phyloP scores from a whole-genome alignment of 2,113 vertebrate species.

The Neogobius melanostomus region DNA sequence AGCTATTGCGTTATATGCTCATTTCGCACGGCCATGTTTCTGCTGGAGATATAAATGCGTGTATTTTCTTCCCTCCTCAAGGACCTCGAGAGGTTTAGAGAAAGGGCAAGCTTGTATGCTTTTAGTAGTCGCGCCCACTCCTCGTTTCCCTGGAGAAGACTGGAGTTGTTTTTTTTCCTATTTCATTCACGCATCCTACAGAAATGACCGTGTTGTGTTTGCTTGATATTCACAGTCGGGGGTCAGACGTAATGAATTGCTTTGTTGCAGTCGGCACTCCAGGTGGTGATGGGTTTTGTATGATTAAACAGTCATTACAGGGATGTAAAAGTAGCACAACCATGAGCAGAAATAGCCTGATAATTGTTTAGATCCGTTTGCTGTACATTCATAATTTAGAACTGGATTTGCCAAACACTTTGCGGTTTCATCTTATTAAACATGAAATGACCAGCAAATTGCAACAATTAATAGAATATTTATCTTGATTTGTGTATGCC shows the following conservation, averaged over 20 bases:
- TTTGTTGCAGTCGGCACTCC: not conserved
- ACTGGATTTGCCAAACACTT: too few species aligned
- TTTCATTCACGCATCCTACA: slow-evolving; percentile 1
- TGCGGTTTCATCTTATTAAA: too few species aligned
- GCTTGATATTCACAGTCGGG: not conserved
- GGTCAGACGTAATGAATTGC: not conserved
- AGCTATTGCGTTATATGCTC: slow-evolving; percentile 50
- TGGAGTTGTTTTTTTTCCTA: slow-evolving; percentile 20
- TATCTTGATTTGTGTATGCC: too few species aligned
- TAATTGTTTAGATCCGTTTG: too few species aligned
- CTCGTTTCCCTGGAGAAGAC: slow-evolving; percentile 14
- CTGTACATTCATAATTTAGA: too few species aligned
- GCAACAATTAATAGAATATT: too few species aligned
- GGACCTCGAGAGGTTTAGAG: slow-evolving; percentile 25
- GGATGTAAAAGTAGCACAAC: not conserved
- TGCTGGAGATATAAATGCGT: slow-evolving; percentile 18
- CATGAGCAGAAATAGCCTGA: too few species aligned
- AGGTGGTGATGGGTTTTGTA: not conserved
- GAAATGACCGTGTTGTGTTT: not conserved
- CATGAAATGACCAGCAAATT: too few species aligned
- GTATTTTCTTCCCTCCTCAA: not conserved
- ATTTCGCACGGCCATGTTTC: slow-evolving; percentile 41
- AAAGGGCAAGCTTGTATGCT: slow-evolving; percentile 8
- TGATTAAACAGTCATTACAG: slow-evolving; percentile 2
- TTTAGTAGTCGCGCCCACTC: slow-evolving; percentile 26